A percentile compares a stretch with the other conserved stretches of the same genome.
These are phyloP conservation scores for Trachelus iudaicus DNA, from an alignment of 2,888 invertebrate genomes.

Conservation along the genomic window DNA sequence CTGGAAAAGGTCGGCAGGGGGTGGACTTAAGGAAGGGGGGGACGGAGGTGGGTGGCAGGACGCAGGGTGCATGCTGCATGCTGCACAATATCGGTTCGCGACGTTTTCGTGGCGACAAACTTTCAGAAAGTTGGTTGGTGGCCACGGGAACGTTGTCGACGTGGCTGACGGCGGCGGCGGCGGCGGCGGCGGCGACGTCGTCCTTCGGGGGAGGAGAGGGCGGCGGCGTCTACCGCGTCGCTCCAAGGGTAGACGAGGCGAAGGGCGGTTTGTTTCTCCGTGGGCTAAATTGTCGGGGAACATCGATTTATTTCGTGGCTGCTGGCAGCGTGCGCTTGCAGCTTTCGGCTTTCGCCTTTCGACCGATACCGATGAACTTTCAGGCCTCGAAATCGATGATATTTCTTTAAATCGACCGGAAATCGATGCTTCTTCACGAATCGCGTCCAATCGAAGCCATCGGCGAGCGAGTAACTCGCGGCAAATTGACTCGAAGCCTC, in stretches of 20 bases:
- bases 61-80: constrained; percentile 17
- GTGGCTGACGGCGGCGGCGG: no score
- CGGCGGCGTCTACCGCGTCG: no score
- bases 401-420: no score
- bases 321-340: not conserved
- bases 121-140: constrained; percentile 13
- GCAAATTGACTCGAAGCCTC: no score
- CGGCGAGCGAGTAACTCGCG: no score
- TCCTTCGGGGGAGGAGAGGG: no score
- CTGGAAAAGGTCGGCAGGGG: not conserved
- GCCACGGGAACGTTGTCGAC: not conserved
- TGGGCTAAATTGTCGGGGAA: constrained; percentile 11
- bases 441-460: no score
- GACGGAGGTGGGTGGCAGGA: not conserved
- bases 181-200: no score
- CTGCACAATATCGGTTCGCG: constrained; percentile 8
- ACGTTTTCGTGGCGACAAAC: constrained; percentile 20
- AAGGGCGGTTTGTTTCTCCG: not conserved
- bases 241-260: not conserved
- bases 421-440: no score
- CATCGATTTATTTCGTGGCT: constrained; percentile 19
- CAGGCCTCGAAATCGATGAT: no score
- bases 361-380: no score
- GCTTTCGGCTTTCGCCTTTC: not conserved
- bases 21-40: no score